Evolutionary conservation across 30 jellyfish, hydroid and myxozoan species (phyloP).

Genomic region (Catostylus mosaicus): DNA sequence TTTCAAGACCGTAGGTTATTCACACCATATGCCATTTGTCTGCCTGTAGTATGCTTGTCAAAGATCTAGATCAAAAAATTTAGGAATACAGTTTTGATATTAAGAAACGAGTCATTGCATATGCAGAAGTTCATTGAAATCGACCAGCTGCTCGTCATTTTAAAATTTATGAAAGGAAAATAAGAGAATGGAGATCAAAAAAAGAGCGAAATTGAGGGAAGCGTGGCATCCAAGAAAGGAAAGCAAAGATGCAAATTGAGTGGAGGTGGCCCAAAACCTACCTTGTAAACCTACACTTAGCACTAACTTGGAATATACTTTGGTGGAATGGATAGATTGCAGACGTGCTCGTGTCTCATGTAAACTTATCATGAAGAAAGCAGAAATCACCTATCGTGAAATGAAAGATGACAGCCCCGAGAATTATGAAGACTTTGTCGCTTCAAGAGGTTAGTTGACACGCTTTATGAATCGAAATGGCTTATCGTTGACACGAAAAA

Average conservation of each 20-base stretch:
- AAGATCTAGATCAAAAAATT: not conserved
- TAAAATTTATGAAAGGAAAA: not conserved
- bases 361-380: conserved; percentile 24
- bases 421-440: not conserved
- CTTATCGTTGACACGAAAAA: conserved; percentile 34
- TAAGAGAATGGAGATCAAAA: not conserved
- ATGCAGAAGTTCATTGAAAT: not conserved
- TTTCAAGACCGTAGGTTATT: no score
- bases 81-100: not conserved
- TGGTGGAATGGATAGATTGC: not conserved
- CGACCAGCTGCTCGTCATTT: not conserved
- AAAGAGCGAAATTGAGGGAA: not conserved
- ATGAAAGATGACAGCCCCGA: not conserved
- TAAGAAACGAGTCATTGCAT: not conserved
- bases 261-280: not conserved
- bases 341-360: conserved; percentile 20
- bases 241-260: not conserved
- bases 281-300: no score
- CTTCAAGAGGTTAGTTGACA: conserved; percentile 32
- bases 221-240: not conserved
- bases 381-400: conserved; percentile 1
- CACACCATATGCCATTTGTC: no score
- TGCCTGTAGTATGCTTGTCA: no score
- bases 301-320: conserved; percentile 5
- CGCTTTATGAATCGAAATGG: conserved; percentile 17